Base-by-base conservation (phyloP, 2,888 invertebrate species). In the Brachyptera risi region DNA sequence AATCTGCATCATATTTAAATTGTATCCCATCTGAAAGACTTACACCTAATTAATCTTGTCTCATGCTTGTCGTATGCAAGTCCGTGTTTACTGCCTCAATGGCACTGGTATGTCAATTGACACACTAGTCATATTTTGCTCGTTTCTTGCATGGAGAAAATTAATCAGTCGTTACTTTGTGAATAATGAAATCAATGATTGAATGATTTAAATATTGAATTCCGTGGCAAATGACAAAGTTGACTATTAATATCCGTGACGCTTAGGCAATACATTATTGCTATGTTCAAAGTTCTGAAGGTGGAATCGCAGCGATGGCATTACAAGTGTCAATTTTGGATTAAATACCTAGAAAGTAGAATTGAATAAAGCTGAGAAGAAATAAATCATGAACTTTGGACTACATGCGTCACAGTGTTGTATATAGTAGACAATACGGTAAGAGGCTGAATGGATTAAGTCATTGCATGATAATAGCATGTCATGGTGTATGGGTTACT, bases 381-480 rank as follows among this genome's bases (percentile, higher is more conserved):
- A 42, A 42, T 11, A 3, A 42, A 42, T 21, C 42, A 42, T 42
- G 42, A 42, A 42, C 42, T 42, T 42, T 42, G 42, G 42, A 42
- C 42, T 9, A 42, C 42, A 42, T 42, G 42, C 42, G 42, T 42
- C 42, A 42, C 42, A 42, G 42, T 17, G 42, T 42, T 42, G 42
- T 42, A 42, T 19, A 42, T 42, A 42, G 21, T 42, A 42, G 42
- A 17, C 21, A 42, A 42, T 42, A 42, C 42, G 42, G 42, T 42
- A 42, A 42, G 42, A 42, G 42, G 42, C 42, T 19, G 42, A 42
- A 42, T 42, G 21, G 21, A 42, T 42, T 11, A 42, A 42, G 17
- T 42, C 42, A 5, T 42, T 17, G 21, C 19, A 42, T 19, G 42
- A 19, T 21, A 15, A 7, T 19, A 2, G 42, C 42, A 42, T 42